Base-by-base conservation (phyloP, 2,113 vertebrate species). In the Geococcyx californianus region DNA sequence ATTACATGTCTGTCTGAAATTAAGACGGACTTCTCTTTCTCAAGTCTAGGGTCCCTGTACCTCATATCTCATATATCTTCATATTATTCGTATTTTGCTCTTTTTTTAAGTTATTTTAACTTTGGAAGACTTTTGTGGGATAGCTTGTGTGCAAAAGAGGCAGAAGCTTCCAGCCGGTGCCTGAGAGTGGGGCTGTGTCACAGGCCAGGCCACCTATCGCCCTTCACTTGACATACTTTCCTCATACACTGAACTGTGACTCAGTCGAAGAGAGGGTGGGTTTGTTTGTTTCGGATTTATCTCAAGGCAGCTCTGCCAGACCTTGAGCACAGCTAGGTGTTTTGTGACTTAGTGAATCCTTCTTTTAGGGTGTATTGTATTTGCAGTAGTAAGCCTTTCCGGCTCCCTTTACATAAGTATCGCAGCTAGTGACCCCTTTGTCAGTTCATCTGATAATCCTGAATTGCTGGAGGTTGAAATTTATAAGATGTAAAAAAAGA, bases 281-380 rank as follows among this genome's bases (percentile, higher is more conserved):
- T 90, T 90, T 83, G 23, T 77, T 93, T 79, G n/a, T 54, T 79
- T 81, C 78, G 80, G n/a, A 40, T 94, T 94, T 86, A 74, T 92
- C 79, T 85, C 16, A 13, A 55, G 72, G 75, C 40, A 47, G 55
- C 49, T 86, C 63, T 70, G 42, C n/a, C 44, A 70, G 38, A 70
- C 59, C 64, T 90, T 64, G 60, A 80, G 38, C 52, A 25, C 47
- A 94, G 26, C 45, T 55, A 74, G 34, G 34, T 73, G 49, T 91
- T 64, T 67, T 60, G 40, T 93, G 62, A 63, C 54, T 59, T 23
- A 66, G 66, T 23, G 77, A 80, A 51, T 73, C n/a, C 55, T 83
- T 77, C 49, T 91, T 84, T 77, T 34, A 47, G 51, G 11, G 9
- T 78, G 7, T 36, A 10, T 42, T 74, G 25, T 69, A 67, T 52